Conservation (phyloP, 2,888 invertebrate genomes). For the Nipponacmea schrenckii region DNA sequence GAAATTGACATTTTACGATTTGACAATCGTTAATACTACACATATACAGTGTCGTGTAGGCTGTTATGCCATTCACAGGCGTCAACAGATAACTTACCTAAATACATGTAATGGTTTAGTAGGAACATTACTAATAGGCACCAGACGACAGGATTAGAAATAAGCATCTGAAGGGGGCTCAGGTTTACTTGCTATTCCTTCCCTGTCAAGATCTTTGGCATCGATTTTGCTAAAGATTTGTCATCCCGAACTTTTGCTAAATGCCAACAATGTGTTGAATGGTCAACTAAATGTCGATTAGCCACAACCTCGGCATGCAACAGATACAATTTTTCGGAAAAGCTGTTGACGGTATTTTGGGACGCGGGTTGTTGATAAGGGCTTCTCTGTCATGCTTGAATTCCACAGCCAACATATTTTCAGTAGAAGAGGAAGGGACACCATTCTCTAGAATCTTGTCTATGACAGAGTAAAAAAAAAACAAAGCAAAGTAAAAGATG, state of each 20-base stretch:
- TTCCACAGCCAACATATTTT: not conserved
- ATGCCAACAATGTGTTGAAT: not conserved
- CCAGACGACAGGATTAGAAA: not conserved
- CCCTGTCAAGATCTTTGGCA: not conserved
- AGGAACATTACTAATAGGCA: not conserved
- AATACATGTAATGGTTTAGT: not conserved
- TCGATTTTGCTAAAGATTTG: not conserved
- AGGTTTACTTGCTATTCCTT: not conserved
- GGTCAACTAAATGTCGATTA: not conserved
- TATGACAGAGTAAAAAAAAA: no score
- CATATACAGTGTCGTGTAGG: no score
- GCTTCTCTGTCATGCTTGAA: not conserved
- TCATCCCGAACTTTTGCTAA: not conserved
- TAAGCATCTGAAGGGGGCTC: no score
- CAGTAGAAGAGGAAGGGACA: not conserved
- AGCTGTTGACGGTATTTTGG: not conserved
- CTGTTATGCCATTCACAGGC: no score
- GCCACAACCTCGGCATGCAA: not conserved
- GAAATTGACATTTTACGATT: no score
- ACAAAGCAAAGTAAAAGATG: no score
- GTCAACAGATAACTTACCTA: no score
- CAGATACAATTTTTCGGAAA: not conserved
- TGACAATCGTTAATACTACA: no score
- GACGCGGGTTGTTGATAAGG: not conserved
- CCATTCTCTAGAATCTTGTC: not conserved